phyloP scores from a whole-genome alignment of 2,797 vertebrate genomes.

The Sebastes variabilis region DNA sequence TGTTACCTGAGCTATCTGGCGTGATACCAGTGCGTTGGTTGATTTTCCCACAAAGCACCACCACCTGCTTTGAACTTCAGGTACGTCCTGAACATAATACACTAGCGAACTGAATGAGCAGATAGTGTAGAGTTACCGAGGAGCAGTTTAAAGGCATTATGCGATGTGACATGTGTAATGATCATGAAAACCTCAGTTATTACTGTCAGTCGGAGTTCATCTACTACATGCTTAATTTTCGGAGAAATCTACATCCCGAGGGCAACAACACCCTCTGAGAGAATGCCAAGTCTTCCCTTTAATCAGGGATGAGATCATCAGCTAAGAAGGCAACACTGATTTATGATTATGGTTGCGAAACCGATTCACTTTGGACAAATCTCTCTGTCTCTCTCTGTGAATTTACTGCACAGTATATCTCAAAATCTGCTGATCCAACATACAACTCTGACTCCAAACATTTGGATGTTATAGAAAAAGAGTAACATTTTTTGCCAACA shows the following conservation, averaged over 20 bases:
- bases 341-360: not conserved
- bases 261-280: not conserved
- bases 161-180: not conserved
- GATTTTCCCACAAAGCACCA: not conserved
- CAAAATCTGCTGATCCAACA: not conserved
- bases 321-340: not conserved
- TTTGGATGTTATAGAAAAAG: not conserved
- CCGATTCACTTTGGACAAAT: not conserved
- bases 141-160: not conserved
- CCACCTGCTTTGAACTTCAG: not conserved
- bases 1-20: not conserved
- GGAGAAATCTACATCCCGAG: not conserved
- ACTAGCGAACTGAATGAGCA: not conserved
- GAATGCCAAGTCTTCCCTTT: conserved; percentile 2
- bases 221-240: not conserved
- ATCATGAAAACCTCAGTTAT: not conserved
- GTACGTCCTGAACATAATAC: not conserved
- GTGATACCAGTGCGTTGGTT: not conserved
- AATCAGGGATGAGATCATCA: conserved; percentile 2
- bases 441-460: not conserved
- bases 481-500: not conserved
- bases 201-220: not conserved
- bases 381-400: not conserved
- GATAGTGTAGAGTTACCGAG: not conserved
- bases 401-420: not conserved